These are phyloP conservation scores for Tautogolabrus adspersus DNA, from an alignment of 2,113 vertebrate genomes.

Conservation along the genomic window DNA sequence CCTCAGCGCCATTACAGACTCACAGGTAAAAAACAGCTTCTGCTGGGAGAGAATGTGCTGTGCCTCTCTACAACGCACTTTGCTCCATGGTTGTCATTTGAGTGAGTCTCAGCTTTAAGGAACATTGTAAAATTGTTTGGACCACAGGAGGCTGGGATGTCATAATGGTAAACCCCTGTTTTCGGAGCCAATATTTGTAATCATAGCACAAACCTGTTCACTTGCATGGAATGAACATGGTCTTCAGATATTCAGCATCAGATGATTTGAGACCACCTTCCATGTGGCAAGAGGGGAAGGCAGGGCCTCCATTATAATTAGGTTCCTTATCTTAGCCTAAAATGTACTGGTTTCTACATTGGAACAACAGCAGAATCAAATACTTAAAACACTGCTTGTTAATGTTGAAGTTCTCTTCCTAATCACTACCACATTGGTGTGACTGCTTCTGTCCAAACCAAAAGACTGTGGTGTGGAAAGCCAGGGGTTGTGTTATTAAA, in stretches of 20 bases:
- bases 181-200: constrained; percentile 2
- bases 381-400: constrained; percentile 4
- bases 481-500: background rate
- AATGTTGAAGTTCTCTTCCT: constrained; percentile 19
- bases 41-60: background rate
- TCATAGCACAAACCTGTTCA: constrained; percentile 12
- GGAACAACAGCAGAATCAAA: constrained; percentile 42
- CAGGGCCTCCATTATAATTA: constrained; percentile 11
- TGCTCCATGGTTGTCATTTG: constrained; percentile 7
- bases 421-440: constrained; percentile 19
- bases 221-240: constrained; percentile 24
- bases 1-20: constrained; percentile 17
- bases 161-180: constrained; percentile 4
- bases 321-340: constrained; percentile 26
- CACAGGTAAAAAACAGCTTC: constrained; percentile 15
- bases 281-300: constrained; percentile 9
- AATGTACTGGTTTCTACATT: constrained; percentile 39
- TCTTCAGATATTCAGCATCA: constrained; percentile 30
- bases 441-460: constrained; percentile 21
- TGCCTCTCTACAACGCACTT: constrained; percentile 6
- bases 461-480: constrained; percentile 2
- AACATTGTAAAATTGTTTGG: constrained; percentile 9
- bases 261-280: constrained; percentile 37
- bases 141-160: background rate
- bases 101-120: constrained; percentile 12